These are phyloP conservation scores for Bostrychus sinensis DNA, from an alignment of 2,113 vertebrate species.

Conservation along the genomic window DNA sequence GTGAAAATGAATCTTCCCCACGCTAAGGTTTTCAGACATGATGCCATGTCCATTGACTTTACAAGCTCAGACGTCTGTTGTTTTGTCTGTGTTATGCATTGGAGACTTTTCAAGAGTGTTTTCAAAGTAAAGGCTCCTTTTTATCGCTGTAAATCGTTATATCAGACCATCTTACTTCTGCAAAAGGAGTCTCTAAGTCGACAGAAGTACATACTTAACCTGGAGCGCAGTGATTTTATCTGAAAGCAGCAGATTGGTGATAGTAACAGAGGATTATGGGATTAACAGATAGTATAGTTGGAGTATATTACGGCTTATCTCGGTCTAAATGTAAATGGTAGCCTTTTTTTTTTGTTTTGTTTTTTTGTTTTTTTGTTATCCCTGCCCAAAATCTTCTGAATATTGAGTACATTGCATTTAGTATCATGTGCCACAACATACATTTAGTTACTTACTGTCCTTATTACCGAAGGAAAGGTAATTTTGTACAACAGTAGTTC, in stretches of 20 bases:
- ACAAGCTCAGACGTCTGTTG: slow-evolving; percentile 39
- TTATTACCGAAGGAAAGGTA: too few relatives aligned
- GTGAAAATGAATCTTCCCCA: slow-evolving; percentile 7
- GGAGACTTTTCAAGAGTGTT: slow-evolving; percentile 11
- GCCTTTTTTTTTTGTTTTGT: too few relatives aligned
- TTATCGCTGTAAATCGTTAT: slow-evolving; percentile 12
- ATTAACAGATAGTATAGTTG: neutral
- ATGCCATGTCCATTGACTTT: slow-evolving; percentile 28
- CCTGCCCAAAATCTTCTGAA: too few relatives aligned
- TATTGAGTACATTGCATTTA: too few relatives aligned
- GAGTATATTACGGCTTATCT: too few relatives aligned
- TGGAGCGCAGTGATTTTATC: slow-evolving; percentile 3
- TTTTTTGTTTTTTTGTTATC: too few relatives aligned
- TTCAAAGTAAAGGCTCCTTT: slow-evolving; percentile 7
- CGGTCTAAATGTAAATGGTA: too few relatives aligned
- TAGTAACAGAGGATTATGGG: neutral
- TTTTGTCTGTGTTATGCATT: slow-evolving; percentile 44
- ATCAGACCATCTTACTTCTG: slow-evolving; percentile 23
- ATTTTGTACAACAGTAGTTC: too few relatives aligned
- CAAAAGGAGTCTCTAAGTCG: slow-evolving; percentile 6
- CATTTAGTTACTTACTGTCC: too few relatives aligned
- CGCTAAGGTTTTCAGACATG: slow-evolving; percentile 13
- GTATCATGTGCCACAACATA: too few relatives aligned
- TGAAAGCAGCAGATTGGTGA: neutral
- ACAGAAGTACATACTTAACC: slow-evolving; percentile 1